Evolutionary conservation across 2,113 vertebrate genomes (phyloP).

Genomic region (Brachionichthys hirsutus): DNA sequence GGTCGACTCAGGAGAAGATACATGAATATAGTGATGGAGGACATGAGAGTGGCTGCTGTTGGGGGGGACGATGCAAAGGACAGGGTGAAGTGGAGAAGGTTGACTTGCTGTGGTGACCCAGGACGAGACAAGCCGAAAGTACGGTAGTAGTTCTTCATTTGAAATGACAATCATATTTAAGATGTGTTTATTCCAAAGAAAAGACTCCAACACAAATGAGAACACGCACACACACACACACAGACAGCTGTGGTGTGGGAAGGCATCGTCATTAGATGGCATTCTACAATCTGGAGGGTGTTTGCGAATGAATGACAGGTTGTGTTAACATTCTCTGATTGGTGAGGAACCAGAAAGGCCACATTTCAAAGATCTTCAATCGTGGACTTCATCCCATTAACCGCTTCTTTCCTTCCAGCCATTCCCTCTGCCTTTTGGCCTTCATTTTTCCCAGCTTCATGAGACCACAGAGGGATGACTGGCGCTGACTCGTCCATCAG

Average conservation of each 20-base stretch:
- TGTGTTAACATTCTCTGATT: slow-evolving; percentile 21
- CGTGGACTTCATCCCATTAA: background rate
- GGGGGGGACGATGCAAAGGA: too few species aligned
- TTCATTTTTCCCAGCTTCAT: slow-evolving; percentile 6
- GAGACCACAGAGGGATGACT: background rate
- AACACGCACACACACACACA: background rate
- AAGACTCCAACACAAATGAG: too few species aligned
- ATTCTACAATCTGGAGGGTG: background rate
- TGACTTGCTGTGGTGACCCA: too few species aligned
- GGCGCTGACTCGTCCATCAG: slow-evolving; percentile 16
- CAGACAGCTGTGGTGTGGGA: background rate
- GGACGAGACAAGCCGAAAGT: too few species aligned
- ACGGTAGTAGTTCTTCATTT: too few species aligned
- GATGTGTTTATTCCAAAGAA: too few species aligned
- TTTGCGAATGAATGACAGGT: slow-evolving; percentile 13
- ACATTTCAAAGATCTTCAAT: slow-evolving; percentile 7
- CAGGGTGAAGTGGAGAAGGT: too few species aligned
- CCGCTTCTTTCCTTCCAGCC: background rate
- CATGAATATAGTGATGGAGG: too few species aligned
- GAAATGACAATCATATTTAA: too few species aligned
- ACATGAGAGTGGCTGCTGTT: too few species aligned
- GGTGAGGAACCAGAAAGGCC: slow-evolving; percentile 1
- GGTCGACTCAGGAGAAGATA: too few species aligned
- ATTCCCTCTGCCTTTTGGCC: slow-evolving; percentile 11
- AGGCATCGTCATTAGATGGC: too few species aligned